Evolutionary conservation across 2,888 invertebrate species (phyloP).

Genomic region (Cerceris rybyensis): DNA sequence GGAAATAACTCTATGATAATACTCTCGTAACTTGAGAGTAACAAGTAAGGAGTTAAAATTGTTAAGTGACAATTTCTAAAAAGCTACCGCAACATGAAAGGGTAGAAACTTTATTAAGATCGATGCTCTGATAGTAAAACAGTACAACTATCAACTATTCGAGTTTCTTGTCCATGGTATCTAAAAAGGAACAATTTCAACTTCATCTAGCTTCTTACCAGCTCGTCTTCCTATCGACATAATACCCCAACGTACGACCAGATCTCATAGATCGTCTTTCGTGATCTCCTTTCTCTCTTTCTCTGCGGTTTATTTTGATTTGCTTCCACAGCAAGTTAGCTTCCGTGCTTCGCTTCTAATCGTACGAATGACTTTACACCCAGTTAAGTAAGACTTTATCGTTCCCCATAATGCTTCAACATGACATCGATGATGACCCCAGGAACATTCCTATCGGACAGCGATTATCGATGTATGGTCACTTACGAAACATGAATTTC

Average conservation of each 20-base stretch:
- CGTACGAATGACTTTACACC: neutral
- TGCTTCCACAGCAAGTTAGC: neutral
- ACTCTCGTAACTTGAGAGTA: no score
- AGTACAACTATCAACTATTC: no score
- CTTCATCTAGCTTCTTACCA: slow-evolving; percentile 25
- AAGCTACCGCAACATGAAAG: no score
- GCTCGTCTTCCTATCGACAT: slow-evolving; percentile 37
- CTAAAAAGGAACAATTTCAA: no score
- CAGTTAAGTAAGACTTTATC: slow-evolving; percentile 12
- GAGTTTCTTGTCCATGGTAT: no score
- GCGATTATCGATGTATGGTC: slow-evolving; percentile 21
- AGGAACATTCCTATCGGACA: neutral
- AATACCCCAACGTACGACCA: slow-evolving; percentile 24
- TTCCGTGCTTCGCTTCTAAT: neutral
- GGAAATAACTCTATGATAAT: no score
- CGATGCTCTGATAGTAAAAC: no score
- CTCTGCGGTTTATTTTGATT: slow-evolving; percentile 42
- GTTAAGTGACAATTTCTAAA: no score
- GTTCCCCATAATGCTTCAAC: neutral
- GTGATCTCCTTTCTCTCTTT: slow-evolving; percentile 11
- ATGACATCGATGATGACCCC: neutral
- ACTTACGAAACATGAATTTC: slow-evolving; percentile 15
- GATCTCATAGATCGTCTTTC: slow-evolving; percentile 41
- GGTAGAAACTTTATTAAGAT: no score
- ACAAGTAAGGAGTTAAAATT: no score